phyloP scores from a whole-genome alignment of 2,113 vertebrate genomes.

The Balaeniceps rex region DNA sequence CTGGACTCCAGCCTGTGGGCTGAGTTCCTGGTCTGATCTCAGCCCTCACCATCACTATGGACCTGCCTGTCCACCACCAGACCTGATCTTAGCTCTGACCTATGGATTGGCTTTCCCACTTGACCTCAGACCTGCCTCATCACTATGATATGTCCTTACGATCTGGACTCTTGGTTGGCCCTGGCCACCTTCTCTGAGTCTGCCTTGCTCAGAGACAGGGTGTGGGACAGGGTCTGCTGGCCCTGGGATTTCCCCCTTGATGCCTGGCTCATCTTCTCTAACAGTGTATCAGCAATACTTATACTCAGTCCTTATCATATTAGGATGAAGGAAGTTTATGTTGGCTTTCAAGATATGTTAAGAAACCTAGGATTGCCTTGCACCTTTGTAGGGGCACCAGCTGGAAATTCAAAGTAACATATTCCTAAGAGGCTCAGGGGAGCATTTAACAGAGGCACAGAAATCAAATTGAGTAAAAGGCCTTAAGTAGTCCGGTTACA shows the following conservation, averaged over 20 bases:
- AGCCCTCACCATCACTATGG: not conserved
- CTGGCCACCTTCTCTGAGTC: not conserved
- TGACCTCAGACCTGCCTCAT: not conserved
- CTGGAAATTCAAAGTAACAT: not conserved
- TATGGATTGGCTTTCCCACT: accelerated
- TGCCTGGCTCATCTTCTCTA: not conserved
- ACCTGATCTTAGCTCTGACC: not conserved
- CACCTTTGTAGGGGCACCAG: not conserved
- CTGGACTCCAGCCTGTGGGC: accelerated
- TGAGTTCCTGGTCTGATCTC: not conserved
- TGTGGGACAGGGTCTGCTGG: not conserved
- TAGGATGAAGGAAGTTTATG: not conserved
- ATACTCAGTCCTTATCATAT: not conserved
- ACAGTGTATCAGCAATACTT: not conserved
- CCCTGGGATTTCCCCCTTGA: not conserved
- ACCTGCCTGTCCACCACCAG: not conserved
- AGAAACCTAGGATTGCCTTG: not conserved
- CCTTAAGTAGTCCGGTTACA: not conserved
- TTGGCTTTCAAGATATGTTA: not conserved
- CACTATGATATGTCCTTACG: not conserved
- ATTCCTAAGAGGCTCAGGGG: accelerated
- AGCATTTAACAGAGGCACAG: not conserved
- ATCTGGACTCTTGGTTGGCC: not conserved
- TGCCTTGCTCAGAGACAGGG: not conserved
- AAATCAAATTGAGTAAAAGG: not conserved